Conservation (phyloP, 2,888 invertebrate genomes). For the Drosophila nr. perissopoda region DNA sequence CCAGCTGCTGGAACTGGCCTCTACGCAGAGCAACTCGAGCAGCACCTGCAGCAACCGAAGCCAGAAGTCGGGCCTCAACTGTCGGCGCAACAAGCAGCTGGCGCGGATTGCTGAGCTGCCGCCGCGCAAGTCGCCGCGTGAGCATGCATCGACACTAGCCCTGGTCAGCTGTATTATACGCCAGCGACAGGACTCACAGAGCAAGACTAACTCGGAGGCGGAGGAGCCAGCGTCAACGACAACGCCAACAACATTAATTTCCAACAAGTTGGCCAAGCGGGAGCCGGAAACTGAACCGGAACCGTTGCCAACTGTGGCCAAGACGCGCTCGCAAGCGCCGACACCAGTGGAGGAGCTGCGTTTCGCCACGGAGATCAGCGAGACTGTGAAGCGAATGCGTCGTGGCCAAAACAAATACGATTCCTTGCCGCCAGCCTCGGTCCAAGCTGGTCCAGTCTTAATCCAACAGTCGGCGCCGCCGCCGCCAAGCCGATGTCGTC, state of each 20-base stretch:
- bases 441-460: slow-evolving; percentile 48
- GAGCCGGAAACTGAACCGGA: slow-evolving; percentile 42
- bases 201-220: slow-evolving; percentile 80
- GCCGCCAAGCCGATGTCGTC: slow-evolving; percentile 55
- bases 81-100: slow-evolving; percentile 78
- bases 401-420: slow-evolving; percentile 84
- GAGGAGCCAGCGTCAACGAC: slow-evolving; percentile 72
- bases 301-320: slow-evolving; percentile 39
- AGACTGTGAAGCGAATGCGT: slow-evolving; percentile 83
- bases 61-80: slow-evolving; percentile 62
- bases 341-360: slow-evolving; percentile 82
- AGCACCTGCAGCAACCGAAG: slow-evolving; percentile 74
- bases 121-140: slow-evolving; percentile 93
- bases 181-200: slow-evolving; percentile 82
- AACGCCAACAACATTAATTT: slow-evolving; percentile 19
- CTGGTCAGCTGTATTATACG: slow-evolving; percentile 90
- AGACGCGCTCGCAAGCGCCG: slow-evolving; percentile 74
- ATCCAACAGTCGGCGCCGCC: neutral
- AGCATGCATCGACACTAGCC: slow-evolving; percentile 94
- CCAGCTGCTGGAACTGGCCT: slow-evolving; percentile 57
- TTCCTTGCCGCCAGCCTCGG: slow-evolving; percentile 56
- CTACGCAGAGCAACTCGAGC: slow-evolving; percentile 75
- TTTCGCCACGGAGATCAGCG: slow-evolving; percentile 84
- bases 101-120: slow-evolving; percentile 81
- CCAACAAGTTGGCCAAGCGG: slow-evolving; percentile 12